Evolutionary conservation across 2,888 invertebrate species (phyloP), one percentile per base, ranked within the genome.

Genomic region (Saturnia pavonia): DNA sequence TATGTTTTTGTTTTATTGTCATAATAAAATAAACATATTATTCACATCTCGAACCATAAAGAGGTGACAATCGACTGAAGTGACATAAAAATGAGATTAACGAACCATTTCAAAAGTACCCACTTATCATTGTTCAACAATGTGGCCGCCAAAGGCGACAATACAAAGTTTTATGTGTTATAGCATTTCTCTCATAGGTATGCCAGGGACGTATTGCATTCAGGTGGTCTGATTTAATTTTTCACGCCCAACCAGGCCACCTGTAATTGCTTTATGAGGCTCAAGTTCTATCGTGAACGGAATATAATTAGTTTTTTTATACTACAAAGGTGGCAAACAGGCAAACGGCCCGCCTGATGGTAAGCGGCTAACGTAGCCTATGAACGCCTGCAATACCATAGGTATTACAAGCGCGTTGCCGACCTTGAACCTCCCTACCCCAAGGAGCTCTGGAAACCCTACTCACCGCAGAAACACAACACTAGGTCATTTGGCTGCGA

Each of bases 11-110:
- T 25, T 69, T 69, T 69, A 63, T 63, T 60, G 27, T 27, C 12
- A 45, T 43, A 63, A 69, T 69, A 63, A 69, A 68, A 57, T 42
- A 9, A 63, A 63, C 2, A 63, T 63, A 43, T 60, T 60, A 60
- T 45, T 68, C 51, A 51, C 51, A 68, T 34, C 40, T 60, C 63
- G 45, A 16, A 45, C 45, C 63, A 69, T 69, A 63, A 69, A 63
- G 63, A 45, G 19, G 45, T 63, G 34, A 68, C 57, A 68, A 68
- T 48, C 40, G 34, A 19, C 34, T 63, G 45, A 14, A 48, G 65
- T 48, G 66, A 27, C 45, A 42, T 65, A 66, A 65, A 66, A 66
- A n/a, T 27, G 1, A 60, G 19, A 69, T 66, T 14, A 66, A 40
- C 22, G 65, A 11, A 65, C n/a, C 65, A 34, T 65, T n/a, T 65